Percentiles rank a stretch among this genome's conserved stretches.
phyloP scores from a whole-genome alignment of 2,888 invertebrate genomes.

The Pollenia griseotomentosa region DNA sequence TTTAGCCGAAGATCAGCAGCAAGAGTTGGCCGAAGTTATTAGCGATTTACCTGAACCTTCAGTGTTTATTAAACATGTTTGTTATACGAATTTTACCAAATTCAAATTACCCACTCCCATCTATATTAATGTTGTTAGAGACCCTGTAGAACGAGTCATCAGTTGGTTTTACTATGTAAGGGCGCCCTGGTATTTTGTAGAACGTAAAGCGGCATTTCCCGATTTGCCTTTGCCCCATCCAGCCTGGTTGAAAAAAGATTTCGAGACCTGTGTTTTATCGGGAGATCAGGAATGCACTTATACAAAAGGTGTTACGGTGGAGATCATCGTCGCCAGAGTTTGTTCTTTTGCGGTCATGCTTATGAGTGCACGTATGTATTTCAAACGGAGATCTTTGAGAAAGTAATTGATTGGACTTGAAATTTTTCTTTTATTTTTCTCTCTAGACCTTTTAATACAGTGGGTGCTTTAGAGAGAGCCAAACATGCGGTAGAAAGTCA shows the following conservation, averaged over 20 bases:
- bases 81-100: constrained; percentile 94
- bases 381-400: not conserved
- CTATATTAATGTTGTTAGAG: constrained; percentile 95
- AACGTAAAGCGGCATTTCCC: constrained; percentile 94
- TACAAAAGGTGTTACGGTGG: constrained; percentile 92
- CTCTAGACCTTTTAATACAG: constrained; percentile 92
- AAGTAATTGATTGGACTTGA: not conserved
- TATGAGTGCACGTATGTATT: constrained; percentile 91
- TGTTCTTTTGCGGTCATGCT: constrained; percentile 96
- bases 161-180: constrained; percentile 97
- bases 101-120: constrained; percentile 93
- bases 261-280: constrained; percentile 93
- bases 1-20: constrained; percentile 92
- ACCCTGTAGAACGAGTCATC: constrained; percentile 95
- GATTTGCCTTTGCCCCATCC: constrained; percentile 95
- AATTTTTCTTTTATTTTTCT: constrained; percentile 14
- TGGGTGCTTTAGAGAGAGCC: constrained; percentile 92
- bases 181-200: constrained; percentile 97
- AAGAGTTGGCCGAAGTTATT: constrained; percentile 90
- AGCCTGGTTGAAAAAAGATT: constrained; percentile 95
- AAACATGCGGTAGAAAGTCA: constrained; percentile 94
- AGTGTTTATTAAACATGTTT: constrained; percentile 95
- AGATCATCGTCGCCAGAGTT: constrained; percentile 93
- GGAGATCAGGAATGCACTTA: constrained; percentile 94
- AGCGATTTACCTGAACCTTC: constrained; percentile 91